phyloP scores from a whole-genome alignment of 2,888 invertebrate species.

The Dryobotodes eremita region DNA sequence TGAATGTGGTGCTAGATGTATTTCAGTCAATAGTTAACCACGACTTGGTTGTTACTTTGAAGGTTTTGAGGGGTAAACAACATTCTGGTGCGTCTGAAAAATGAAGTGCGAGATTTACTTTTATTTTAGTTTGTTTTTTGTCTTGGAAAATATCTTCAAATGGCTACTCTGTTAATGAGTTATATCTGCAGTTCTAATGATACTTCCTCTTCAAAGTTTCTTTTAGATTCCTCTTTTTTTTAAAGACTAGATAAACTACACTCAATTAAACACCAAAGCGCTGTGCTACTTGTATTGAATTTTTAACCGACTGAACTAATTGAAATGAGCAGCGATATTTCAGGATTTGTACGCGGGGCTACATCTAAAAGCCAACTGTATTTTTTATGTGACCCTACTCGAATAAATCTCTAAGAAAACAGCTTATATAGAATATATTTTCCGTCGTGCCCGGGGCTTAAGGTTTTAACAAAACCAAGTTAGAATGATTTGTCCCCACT shows the following conservation, averaged over 20 bases:
- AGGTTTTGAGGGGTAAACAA: slow-evolving; percentile 13
- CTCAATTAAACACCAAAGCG: slow-evolving; percentile 19
- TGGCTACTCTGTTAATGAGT: background rate
- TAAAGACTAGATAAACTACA: slow-evolving; percentile 19
- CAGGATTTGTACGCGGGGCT: slow-evolving; percentile 67
- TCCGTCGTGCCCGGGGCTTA: slow-evolving; percentile 65
- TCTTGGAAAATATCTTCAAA: background rate
- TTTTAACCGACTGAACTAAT: slow-evolving; percentile 66
- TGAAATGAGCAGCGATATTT: slow-evolving; percentile 69
- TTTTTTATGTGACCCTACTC: slow-evolving; percentile 71
- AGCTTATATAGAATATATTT: slow-evolving; percentile 70
- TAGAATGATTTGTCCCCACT: slow-evolving; percentile 60
- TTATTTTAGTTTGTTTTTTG: background rate
- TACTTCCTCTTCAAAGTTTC: slow-evolving; percentile 16
- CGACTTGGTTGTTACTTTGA: slow-evolving; percentile 44
- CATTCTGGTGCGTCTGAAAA: background rate
- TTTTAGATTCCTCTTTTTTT: slow-evolving; percentile 25
- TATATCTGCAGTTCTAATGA: slow-evolving; percentile 21
- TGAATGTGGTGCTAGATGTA: slow-evolving; percentile 59
- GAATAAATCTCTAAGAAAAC: slow-evolving; percentile 71
- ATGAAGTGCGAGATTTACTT: background rate
- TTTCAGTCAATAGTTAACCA: slow-evolving; percentile 32
- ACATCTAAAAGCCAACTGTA: slow-evolving; percentile 67
- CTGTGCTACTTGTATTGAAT: slow-evolving; percentile 49
- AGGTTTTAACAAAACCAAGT: slow-evolving; percentile 69